Conservation (phyloP, 64 coral and sea anemone genomes). For the Stichodactyla helianthus region DNA sequence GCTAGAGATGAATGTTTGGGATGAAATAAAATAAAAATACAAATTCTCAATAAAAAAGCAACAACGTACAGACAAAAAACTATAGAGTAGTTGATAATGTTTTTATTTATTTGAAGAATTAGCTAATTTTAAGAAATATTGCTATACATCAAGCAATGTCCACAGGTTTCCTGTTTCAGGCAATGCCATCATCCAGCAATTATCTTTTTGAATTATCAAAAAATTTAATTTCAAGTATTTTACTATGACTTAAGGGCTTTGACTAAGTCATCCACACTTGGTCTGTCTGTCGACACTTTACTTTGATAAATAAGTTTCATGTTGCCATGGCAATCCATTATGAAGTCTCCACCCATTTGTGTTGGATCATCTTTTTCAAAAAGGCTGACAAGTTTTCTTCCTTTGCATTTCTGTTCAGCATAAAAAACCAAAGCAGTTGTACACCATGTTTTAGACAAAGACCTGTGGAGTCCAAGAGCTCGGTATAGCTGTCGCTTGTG, state of each 20-base stretch:
- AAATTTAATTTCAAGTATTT: not conserved
- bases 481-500: constrained; percentile 49
- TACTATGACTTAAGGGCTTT: constrained; percentile 27
- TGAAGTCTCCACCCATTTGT: constrained; percentile 91
- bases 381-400: constrained; percentile 40
- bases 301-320: constrained; percentile 71
- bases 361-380: constrained; percentile 83
- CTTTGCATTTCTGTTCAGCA: constrained; percentile 77
- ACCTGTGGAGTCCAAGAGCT: constrained; percentile 72
- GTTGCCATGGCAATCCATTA: constrained; percentile 69
- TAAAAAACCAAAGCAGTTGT: constrained; percentile 69
- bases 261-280: constrained; percentile 64
- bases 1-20: too few species aligned
- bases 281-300: constrained; percentile 69
- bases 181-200: not conserved
- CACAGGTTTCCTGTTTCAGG: not conserved
- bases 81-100: not conserved
- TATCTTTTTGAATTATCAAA: not conserved
- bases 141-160: not conserved
- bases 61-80: not conserved
- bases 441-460: constrained; percentile 71
- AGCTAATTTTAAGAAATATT: not conserved
- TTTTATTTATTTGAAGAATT: not conserved
- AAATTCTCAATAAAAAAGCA: too few species aligned
- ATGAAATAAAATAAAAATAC: too few species aligned